Evolutionary conservation across 2,113 vertebrate genomes (phyloP), one percentile per base, ranked within the genome.

Genomic region (Willisornis vidua): DNA sequence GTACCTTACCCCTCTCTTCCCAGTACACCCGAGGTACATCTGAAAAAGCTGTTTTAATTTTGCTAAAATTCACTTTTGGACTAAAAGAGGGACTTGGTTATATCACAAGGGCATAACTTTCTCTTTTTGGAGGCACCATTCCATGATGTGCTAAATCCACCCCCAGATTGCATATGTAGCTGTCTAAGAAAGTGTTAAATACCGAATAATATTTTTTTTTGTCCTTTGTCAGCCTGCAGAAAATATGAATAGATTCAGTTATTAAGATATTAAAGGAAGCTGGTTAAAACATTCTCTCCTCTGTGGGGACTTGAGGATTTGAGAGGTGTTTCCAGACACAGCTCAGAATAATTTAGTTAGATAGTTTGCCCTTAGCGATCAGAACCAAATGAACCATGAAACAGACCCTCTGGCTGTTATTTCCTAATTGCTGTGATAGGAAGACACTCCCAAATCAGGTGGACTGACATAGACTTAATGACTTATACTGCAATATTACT

Each of bases 311-410:
- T 81, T 78, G 80, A 97, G 93, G 94, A 85, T 94, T 96, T 85
- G 70, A 97, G 85, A 95, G 77, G 76, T 94, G 83, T 95, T 98
- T 96, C 93, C 68, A 95, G 93, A 96, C 59, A 96, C 29, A 93
- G 70, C 45, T 77, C 83, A 93, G 97, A 97, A 97, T 91, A 92
- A 97, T 98, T 97, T 96, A 98, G 97, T 97, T 94, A 95, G 89
- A 35, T 86, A 91, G 79, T 89, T 95, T 91, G 88, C 81, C 96
- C 93, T 97, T 76, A 89, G 96, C 97, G 95, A 97, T 89, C 93
- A 65, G 88, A 96, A 95, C 79, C 90, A 96, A 97, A 93, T 91
- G 96, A 96, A 97, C 93, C 67, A 88, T 92, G 96, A 98, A 97
- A 97, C 11, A 87, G 93, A 96, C 87, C 91, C 96, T 97, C 93